Conservation (phyloP, 2,113 vertebrate species). For the Hylia prasina region DNA sequence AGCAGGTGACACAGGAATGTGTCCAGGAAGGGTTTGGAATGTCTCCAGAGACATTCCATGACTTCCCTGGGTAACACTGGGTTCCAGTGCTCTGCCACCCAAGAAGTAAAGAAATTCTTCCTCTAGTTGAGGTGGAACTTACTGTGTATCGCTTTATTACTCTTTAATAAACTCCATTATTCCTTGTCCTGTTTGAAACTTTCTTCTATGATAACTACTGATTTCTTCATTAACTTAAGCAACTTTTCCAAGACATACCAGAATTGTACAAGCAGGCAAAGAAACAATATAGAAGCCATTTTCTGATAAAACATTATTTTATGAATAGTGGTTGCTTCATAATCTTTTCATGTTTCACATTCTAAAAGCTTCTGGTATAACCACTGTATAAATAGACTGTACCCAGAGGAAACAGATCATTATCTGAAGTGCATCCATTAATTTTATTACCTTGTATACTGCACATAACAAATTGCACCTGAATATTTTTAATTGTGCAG, state of each 20-base stretch:
- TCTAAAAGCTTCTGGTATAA: conserved; percentile 60
- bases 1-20: not conserved
- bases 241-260: not conserved
- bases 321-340: conserved; percentile 43
- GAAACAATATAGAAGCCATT: conserved; percentile 37
- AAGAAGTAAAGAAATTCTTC: not conserved
- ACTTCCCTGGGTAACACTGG: not conserved
- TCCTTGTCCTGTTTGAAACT: not conserved
- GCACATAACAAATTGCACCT: conserved; percentile 60
- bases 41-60: too few species aligned
- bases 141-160: not conserved
- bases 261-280: not conserved
- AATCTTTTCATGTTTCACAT: conserved; percentile 62
- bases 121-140: not conserved
- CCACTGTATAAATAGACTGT: conserved; percentile 66
- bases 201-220: not conserved
- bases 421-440: conserved; percentile 73
- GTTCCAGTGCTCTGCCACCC: not conserved
- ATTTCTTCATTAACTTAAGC: not conserved
- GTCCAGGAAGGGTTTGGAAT: not conserved
- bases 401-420: conserved; percentile 70
- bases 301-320: conserved; percentile 37
- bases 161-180: not conserved
- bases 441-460: conserved; percentile 72
- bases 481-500: conserved; percentile 69